Percentiles rank a stretch among this genome's conserved stretches.
phyloP scores from a whole-genome alignment of 1,140 invertebrate species.

The Phthorimaea operculella region DNA sequence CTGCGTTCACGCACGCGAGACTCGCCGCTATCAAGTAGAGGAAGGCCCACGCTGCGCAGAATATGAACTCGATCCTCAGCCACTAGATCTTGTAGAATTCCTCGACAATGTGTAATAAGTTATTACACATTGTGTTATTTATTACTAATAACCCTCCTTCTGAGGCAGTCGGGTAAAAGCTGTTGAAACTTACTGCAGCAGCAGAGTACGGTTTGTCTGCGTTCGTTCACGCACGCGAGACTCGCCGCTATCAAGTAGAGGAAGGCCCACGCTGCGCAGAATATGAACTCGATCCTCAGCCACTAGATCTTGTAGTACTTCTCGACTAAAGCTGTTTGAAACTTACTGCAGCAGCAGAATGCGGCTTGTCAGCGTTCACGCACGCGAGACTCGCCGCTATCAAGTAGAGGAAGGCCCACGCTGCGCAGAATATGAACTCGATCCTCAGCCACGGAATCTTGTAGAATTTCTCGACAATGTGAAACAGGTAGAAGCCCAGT shows the following conservation, averaged over 20 bases:
- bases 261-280: slow-evolving; percentile 76
- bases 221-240: slow-evolving; percentile 71
- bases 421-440: slow-evolving; percentile 79
- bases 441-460: slow-evolving; percentile 89
- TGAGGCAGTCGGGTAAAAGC: too few relatives aligned
- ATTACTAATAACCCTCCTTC: too few relatives aligned
- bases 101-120: slow-evolving; percentile 87
- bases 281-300: slow-evolving; percentile 85
- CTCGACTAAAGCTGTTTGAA: too few relatives aligned
- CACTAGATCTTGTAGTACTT: slow-evolving; percentile 88
- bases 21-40: slow-evolving; percentile 78
- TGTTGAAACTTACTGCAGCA: slow-evolving; percentile 78
- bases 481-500: slow-evolving; percentile 84
- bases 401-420: slow-evolving; percentile 79
- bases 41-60: slow-evolving; percentile 76
- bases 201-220: slow-evolving; percentile 69
- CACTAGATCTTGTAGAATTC: slow-evolving; percentile 88
- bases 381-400: slow-evolving; percentile 75
- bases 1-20: slow-evolving; percentile 70
- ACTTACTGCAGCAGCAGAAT: slow-evolving; percentile 77
- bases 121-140: too few relatives aligned
- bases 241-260: slow-evolving; percentile 78
- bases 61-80: slow-evolving; percentile 85
- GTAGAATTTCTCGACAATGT: slow-evolving; percentile 86
- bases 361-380: slow-evolving; percentile 67